Conservation (phyloP, 2,113 vertebrate species). For the Apteryx mantelli region DNA sequence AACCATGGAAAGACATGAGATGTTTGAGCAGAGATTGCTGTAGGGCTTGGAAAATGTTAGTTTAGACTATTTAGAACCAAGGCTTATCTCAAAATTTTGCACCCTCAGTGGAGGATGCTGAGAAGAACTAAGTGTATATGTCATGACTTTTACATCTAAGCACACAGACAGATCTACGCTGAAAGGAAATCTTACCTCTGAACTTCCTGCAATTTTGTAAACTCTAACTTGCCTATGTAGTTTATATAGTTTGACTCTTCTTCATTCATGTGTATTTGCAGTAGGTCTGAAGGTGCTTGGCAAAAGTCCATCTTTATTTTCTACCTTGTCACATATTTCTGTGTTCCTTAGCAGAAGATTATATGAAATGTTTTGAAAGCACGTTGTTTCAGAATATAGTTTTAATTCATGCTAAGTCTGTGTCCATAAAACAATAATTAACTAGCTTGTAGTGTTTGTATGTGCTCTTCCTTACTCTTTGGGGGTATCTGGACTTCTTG, state of each 20-base stretch:
- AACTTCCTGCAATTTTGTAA: neutral
- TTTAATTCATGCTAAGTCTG: slow-evolving; percentile 60
- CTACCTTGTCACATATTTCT: neutral
- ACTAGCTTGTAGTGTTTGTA: slow-evolving; percentile 47
- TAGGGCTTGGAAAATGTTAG: neutral
- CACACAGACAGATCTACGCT: accelerated
- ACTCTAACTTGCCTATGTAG: neutral
- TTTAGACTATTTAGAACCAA: neutral
- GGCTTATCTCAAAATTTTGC: neutral
- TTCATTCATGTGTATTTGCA: neutral
- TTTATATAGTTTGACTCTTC: neutral
- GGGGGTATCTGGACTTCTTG: slow-evolving; percentile 41
- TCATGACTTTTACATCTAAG: neutral
- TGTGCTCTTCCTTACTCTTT: slow-evolving; percentile 57
- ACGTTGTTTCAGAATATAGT: slow-evolving; percentile 51
- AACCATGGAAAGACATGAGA: neutral
- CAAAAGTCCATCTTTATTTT: slow-evolving; percentile 3
- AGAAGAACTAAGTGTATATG: neutral
- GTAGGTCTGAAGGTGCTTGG: neutral
- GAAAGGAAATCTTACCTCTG: neutral
- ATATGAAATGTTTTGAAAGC: slow-evolving; percentile 35
- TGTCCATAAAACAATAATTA: slow-evolving; percentile 48
- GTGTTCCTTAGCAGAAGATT: slow-evolving; percentile 31
- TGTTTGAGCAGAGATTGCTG: neutral
- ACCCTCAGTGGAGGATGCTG: neutral